A percentile compares a stretch with the other conserved stretches of the same genome.
Evolutionary conservation across 2,888 invertebrate genomes (phyloP).

Genomic region (Tetrapedia diversipes): DNA sequence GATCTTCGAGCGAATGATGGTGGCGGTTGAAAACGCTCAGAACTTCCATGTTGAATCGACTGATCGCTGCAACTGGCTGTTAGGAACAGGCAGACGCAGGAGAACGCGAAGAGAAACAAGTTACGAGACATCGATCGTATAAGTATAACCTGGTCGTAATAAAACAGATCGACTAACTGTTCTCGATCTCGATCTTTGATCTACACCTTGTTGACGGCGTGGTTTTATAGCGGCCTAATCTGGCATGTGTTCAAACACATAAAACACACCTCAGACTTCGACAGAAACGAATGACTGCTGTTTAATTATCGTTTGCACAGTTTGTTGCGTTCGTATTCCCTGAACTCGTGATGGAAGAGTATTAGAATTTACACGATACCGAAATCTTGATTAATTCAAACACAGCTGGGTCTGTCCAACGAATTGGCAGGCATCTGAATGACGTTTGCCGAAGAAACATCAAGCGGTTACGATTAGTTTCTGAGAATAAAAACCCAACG

Average conservation of each 20-base stretch:
- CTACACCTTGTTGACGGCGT: neutral
- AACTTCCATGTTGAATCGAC: slow-evolving; percentile 3
- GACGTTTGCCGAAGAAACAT: neutral
- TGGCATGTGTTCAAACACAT: slow-evolving; percentile 8
- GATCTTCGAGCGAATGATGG: too few species aligned
- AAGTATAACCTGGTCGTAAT: slow-evolving; percentile 6
- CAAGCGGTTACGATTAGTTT: too few species aligned
- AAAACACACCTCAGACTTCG: neutral
- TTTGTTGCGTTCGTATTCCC: neutral
- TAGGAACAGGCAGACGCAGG: neutral
- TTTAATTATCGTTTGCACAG: slow-evolving; percentile 40
- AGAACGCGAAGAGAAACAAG: neutral
- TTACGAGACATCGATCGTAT: neutral
- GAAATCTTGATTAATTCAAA: slow-evolving; percentile 29
- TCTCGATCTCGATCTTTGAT: neutral
- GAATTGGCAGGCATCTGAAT: slow-evolving; percentile 18
- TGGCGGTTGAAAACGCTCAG: too few species aligned
- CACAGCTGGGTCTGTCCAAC: slow-evolving; percentile 34
- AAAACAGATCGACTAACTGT: neutral
- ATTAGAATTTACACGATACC: neutral
- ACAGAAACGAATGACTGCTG: neutral
- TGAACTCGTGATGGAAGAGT: neutral
- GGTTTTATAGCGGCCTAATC: slow-evolving; percentile 15
- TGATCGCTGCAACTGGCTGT: neutral
- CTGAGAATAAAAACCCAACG: neutral